These are phyloP conservation scores for Anguilla marmorata DNA, from an alignment of 2,797 vertebrate species.

Conservation along the genomic window DNA sequence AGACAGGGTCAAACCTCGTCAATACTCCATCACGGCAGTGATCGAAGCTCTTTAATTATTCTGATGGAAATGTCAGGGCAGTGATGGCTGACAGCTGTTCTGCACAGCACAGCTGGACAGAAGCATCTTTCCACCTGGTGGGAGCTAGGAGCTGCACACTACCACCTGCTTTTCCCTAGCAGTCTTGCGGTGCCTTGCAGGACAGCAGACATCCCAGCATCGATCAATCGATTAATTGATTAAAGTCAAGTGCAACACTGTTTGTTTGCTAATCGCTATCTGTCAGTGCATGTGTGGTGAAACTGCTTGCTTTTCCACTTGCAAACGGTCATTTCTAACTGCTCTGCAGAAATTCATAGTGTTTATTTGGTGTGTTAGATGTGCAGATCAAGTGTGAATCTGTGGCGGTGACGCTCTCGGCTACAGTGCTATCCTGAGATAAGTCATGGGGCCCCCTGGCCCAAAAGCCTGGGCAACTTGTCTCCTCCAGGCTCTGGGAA, in stretches of 20 bases:
- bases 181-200: neutral
- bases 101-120: neutral
- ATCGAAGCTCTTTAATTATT: neutral
- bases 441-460: neutral
- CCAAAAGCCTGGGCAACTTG: neutral
- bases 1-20: neutral
- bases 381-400: neutral
- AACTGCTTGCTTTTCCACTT: neutral
- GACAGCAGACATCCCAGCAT: neutral
- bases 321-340: neutral
- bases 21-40: neutral
- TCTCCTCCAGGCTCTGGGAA: constrained; percentile 1
- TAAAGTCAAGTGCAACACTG: neutral
- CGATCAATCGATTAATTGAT: neutral
- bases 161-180: neutral
- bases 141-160: neutral
- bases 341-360: neutral
- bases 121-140: neutral
- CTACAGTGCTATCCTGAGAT: neutral
- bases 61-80: neutral
- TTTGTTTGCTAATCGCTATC: neutral
- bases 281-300: neutral
- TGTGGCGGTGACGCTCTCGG: neutral
- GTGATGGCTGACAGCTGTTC: neutral
- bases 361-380: neutral